These are phyloP conservation scores for Corythornis cristatus DNA, from an alignment of 2,113 vertebrate genomes.

Conservation along the genomic window DNA sequence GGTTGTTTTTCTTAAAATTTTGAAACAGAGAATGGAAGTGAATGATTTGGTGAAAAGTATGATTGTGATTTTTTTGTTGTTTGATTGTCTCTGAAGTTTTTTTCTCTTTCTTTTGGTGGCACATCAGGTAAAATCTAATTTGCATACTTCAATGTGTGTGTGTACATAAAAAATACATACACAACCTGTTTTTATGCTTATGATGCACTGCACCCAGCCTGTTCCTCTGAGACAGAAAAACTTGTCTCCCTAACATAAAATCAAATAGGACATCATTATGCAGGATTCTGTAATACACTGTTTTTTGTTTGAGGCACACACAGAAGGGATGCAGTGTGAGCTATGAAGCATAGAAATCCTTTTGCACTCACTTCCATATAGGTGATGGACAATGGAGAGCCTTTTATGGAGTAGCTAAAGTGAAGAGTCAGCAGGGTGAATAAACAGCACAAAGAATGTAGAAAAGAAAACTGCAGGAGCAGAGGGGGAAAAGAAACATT, in stretches of 20 bases:
- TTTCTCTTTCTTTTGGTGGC: neutral
- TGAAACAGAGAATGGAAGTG: neutral
- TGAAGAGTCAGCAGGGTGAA: slow-evolving; percentile 1
- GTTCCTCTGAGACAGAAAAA: slow-evolving; percentile 29
- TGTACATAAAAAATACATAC: slow-evolving; percentile 42
- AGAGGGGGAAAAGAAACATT: neutral
- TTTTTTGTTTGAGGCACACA: neutral
- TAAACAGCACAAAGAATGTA: neutral
- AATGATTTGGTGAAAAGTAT: neutral
- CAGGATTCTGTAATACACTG: neutral
- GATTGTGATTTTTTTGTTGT: neutral
- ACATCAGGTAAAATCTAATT: slow-evolving; percentile 33
- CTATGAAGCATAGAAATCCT: neutral
- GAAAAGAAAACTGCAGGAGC: neutral
- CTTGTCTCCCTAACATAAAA: neutral
- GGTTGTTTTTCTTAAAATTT: neutral
- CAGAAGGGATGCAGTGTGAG: neutral
- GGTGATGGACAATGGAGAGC: neutral
- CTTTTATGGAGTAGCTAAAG: neutral
- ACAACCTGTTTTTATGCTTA: slow-evolving; percentile 18
- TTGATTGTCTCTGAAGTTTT: neutral
- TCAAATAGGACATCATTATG: neutral
- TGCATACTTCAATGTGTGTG: neutral
- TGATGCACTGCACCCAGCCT: neutral
- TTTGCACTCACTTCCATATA: slow-evolving; percentile 3